Base-by-base conservation (phyloP, 2,797 vertebrate genomes). In the Catamblyrhynchus diadema region DNA sequence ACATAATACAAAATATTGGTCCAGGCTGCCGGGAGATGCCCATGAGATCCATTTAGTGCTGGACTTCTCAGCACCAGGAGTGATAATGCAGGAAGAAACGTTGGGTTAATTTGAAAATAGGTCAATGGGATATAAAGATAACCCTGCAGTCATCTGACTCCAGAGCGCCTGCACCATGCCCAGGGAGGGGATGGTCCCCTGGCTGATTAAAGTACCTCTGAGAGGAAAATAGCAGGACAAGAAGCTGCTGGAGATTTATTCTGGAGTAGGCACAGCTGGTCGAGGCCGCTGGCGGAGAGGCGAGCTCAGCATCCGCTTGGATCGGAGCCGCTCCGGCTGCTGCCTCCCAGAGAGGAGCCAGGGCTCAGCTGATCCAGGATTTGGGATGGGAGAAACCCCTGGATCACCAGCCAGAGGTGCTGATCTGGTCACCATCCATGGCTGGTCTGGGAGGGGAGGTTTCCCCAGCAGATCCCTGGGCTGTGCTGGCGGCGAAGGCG, bases 231-330 rank as follows among this genome's bases (percentile, higher is more conserved):
- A 37, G 83, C 28, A 44, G 96, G 94, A 91, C 86, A 66, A 75
- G 95, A 77, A 45, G 56, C 81, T 51, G 95, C 89, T 74, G 57
- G 69, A 65, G 88, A 25, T 88, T 93, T 86, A 81, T 92, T 73
- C 82, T 85, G 45, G 94, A 75, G 90, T 56, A 59, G 91, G 65
- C 79, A 64, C 97, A 98, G 97, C 95, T 97, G 97, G 89, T 92
- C 62, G 8, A 82, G 51, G 95, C 97, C 97, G 98, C 91, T 97
- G 97, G 95, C 15, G 1, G 65, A 71, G 90, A 67, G 82, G 72
- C 18, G 22, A 96, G 92, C 81, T 69, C 20, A 1, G 30, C 82
- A 82, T 73, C 50, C 66, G 0, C 79, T 67, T 7, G 80, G 80
- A 56, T 39, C 8, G n/a, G 66, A 88, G 56, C 79, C 0, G 24